Percentiles rank a stretch among this genome's conserved stretches.
phyloP scores from a whole-genome alignment of 2,113 vertebrate species.

The Ptyas mucosa region DNA sequence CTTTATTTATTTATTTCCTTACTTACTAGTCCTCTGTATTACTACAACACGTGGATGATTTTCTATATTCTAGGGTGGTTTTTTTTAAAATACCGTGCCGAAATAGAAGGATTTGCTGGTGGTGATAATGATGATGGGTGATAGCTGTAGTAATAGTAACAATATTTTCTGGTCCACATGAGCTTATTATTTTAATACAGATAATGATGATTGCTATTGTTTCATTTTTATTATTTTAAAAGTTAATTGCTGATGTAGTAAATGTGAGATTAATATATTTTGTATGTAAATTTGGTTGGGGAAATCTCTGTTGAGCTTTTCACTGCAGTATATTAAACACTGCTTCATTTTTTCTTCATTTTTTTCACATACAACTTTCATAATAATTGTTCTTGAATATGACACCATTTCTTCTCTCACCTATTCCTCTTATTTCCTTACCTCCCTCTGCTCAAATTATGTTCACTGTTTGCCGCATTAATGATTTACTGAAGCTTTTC shows the following conservation, averaged over 20 bases:
- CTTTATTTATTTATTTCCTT: background rate
- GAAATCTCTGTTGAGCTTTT: background rate
- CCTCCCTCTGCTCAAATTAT: background rate
- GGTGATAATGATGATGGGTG: background rate
- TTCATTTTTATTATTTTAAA: background rate
- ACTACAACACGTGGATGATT: background rate
- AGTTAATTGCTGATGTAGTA: background rate
- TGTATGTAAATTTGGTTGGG: background rate
- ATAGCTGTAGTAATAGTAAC: background rate
- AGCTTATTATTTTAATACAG: background rate
- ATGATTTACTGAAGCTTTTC: background rate
- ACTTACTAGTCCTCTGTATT: background rate
- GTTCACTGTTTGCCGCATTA: background rate
- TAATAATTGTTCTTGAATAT: background rate
- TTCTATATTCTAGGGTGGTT: background rate
- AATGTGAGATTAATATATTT: background rate
- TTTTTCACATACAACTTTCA: background rate
- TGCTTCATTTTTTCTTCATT: background rate
- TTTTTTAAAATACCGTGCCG: background rate
- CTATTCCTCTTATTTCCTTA: background rate
- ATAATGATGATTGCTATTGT: background rate
- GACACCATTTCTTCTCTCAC: background rate
- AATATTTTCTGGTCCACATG: background rate
- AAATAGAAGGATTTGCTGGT: background rate
- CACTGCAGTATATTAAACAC: background rate